Base-by-base conservation (phyloP, 2,888 invertebrate species). In the Tachina grossa region DNA sequence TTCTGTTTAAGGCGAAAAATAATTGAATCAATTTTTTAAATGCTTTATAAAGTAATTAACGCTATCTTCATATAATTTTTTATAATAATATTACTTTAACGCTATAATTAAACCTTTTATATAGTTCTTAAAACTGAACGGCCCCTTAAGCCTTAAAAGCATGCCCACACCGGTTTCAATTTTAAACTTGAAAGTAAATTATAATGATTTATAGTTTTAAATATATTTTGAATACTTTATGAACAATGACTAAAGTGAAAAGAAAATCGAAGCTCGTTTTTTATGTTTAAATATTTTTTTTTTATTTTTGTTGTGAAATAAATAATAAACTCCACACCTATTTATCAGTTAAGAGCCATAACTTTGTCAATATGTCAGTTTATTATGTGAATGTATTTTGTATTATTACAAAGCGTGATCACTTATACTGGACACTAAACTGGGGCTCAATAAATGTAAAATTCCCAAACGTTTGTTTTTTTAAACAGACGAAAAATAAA, bases 311-410 rank as follows among this genome's bases (percentile, higher is more conserved):
- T 71, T 77, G 55, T 76, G 47, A 79, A 83, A 86, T 86, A 80
- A 84, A 83, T 86, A 83, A 86, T 81, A 86, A 83, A 84, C 87
- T 85, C 87, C 83, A 83, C 87, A 83, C 85, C 87, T 86, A 87
- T 87, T 89, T 88, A 89, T 89, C 89, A 87, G 87, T 88, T 88
- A 88, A 88, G 79, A 88, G 89, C 89, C 88, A 89, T 88, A 88
- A 86, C 87, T 88, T 87, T 87, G 89, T 89, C 89, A 89, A 88
- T 87, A 88, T 88, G 88, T 89, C 88, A 88, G 81, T 86, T 84
- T 14, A 66, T 71, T 74, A 61, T 75, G 55, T 63, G 14, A 43
- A 59, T 77, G 81, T 66, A 39, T 69, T n/a, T 53, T 77, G 63
- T 77, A 43, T 51, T 83, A 57, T 71, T 65, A 59, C 51, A 82